Percentiles rank a stretch among this genome's conserved stretches.
These are phyloP conservation scores for Salarias fasciatus DNA, from an alignment of 2,797 vertebrate species.

Conservation along the genomic window DNA sequence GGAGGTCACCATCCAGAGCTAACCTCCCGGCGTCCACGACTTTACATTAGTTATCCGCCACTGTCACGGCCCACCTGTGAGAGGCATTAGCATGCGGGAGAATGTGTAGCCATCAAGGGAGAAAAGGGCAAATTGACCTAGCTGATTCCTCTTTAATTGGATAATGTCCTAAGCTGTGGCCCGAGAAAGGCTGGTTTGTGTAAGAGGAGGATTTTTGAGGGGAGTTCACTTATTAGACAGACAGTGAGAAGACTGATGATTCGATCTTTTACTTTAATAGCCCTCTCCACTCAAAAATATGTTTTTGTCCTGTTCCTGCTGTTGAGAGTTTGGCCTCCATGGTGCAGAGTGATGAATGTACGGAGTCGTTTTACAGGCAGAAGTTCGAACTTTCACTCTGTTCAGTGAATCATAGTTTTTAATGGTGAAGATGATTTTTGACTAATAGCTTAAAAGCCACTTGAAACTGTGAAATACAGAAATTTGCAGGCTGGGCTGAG, in stretches of 20 bases:
- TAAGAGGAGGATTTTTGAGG: constrained; percentile 44
- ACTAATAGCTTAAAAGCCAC: too few relatives aligned
- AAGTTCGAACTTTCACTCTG: too few relatives aligned
- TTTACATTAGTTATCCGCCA: constrained; percentile 58
- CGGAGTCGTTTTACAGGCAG: too few relatives aligned
- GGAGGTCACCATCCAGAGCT: constrained; percentile 1
- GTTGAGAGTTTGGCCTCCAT: too few relatives aligned
- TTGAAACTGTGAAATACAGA: too few relatives aligned
- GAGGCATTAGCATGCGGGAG: constrained; percentile 75
- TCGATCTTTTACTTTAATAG: constrained; percentile 19
- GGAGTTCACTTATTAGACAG: constrained; percentile 38
- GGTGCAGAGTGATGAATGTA: too few relatives aligned
- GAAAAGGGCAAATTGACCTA: constrained; percentile 76
- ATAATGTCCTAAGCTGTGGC: constrained; percentile 71
- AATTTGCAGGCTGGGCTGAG: too few relatives aligned
- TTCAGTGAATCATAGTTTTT: too few relatives aligned
- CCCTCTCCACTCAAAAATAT: background rate
- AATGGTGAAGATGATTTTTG: too few relatives aligned
- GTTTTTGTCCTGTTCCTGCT: too few relatives aligned
- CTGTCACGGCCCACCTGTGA: constrained; percentile 59
- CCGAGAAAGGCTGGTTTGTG: constrained; percentile 57
- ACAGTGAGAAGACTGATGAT: constrained; percentile 31
- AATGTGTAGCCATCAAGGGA: constrained; percentile 61
- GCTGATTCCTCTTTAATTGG: constrained; percentile 78
- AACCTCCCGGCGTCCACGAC: constrained; percentile 29